Base-by-base conservation (phyloP, 1,140 invertebrate species). In the Dendroctonus ponderosae region DNA sequence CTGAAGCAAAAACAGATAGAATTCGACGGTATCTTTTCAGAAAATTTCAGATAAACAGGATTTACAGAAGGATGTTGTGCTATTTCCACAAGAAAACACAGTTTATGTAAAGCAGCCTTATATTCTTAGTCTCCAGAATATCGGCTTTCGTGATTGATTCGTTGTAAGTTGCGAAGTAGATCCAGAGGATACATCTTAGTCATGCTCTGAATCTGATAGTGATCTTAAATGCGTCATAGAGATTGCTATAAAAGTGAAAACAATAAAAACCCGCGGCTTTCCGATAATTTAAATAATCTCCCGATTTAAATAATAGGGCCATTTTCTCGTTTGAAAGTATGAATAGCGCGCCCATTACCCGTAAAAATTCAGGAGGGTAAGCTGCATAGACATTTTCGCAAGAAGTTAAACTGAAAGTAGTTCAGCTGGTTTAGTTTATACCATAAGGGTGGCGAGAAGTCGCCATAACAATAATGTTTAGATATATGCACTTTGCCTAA, bases 281-380 rank as follows among this genome's bases (percentile, higher is more conserved):
- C 39, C 48, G 39, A 62, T 52, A 52, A 62, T 62, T 62, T 62
- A 62, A 62, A 62, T 62, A 62, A 62, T 62, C 60, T 52, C 11
- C 14, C 49, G 39, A 62, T 62, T 62, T 62, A 62, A 62, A 62
- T 62, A 62, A 62, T 62, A 51, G 60, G 26, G 50, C 50, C 50
- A 62, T 62, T 62, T 60, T 62, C 60, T 38, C 48, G 39, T 62
- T 62, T 52, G 15, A 62, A 51, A 52, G 60, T 62, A 62, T 62
- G 60, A 52, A 62, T 62, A 62, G 48, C 60, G 11, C 37, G 41
- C 11, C 44, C 60, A 62, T 62, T 62, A 62, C 49, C 60, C 48
- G 48, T 41, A 62, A 52, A 62, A 57, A 62, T 52, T 52, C 60
- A 62, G 60, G 43, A 52, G 39, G 12, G 60, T 51, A 52, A 52